Evolutionary conservation across 2,888 invertebrate species (phyloP).

Genomic region (Physocephala rufipes): DNA sequence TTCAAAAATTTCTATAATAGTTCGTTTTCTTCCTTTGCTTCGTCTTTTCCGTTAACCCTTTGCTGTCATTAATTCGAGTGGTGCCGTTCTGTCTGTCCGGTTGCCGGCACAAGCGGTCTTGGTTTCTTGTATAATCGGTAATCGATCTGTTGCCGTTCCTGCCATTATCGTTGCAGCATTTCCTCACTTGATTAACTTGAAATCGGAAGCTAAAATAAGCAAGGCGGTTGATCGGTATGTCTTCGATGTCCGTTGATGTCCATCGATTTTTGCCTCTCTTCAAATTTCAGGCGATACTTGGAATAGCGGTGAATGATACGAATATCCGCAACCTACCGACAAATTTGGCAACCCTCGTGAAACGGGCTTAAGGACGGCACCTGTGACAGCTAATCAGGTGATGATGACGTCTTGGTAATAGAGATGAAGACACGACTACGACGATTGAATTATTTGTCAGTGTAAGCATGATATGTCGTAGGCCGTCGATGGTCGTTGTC

Average conservation of each 20-base stretch:
- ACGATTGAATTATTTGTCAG: neutral
- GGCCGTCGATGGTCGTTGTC: constrained; percentile 8
- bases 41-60: neutral
- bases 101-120: neutral
- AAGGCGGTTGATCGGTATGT: neutral
- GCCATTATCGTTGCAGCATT: constrained; percentile 10
- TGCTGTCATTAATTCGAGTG: neutral
- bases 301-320: too few species aligned
- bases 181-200: constrained; percentile 31
- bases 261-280: too few species aligned
- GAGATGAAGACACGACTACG: neutral
- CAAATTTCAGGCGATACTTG: too few species aligned
- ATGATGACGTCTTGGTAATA: neutral
- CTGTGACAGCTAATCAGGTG: constrained; percentile 16
- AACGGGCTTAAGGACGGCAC: constrained; percentile 16
- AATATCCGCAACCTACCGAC: neutral
- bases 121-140: constrained; percentile 23
- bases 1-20: neutral
- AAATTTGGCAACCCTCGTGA: constrained; percentile 4
- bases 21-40: neutral
- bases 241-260: neutral
- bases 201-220: constrained; percentile 21
- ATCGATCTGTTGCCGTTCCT: constrained; percentile 19
- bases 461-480: constrained; percentile 25
- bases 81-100: constrained; percentile 31